A percentile compares a stretch with the other conserved stretches of the same genome.
Conservation (phyloP, 2,888 invertebrate species). For the Tolmerus cingulatus region DNA sequence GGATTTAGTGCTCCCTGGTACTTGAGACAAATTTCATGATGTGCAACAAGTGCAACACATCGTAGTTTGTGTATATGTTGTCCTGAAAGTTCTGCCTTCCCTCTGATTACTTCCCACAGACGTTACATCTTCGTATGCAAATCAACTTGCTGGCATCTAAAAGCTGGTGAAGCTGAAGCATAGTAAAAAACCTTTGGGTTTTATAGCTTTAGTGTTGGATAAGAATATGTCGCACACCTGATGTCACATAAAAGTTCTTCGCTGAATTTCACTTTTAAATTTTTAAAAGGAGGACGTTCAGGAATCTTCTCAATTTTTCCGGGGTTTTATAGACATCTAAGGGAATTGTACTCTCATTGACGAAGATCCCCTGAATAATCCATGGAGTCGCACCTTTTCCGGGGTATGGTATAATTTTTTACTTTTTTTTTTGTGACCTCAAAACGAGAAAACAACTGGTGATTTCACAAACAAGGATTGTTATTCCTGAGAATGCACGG, state of each 20-base stretch:
- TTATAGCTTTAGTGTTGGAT: not conserved
- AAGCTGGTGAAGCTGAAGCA: not conserved
- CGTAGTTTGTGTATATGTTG: not conserved
- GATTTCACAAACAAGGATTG: not conserved
- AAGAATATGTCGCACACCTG: slow-evolving; percentile 12
- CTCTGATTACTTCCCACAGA: not conserved
- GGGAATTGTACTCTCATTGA: not conserved
- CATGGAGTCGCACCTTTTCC: not conserved
- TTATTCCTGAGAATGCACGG: not conserved
- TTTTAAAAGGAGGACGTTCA: not conserved
- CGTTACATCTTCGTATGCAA: slow-evolving; percentile 24
- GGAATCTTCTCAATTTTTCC: not conserved
- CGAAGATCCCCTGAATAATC: not conserved
- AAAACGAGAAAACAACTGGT: not conserved
- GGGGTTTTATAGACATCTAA: not conserved
- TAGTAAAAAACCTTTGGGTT: not conserved
- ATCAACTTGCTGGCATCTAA: not conserved
- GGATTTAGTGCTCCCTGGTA: not conserved
- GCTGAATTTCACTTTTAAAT: not conserved
- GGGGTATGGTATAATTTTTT: not conserved
- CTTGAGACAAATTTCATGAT: not conserved
- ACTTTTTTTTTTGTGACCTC: not conserved
- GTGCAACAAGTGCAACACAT: slow-evolving; percentile 26
- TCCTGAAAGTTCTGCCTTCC: not conserved
- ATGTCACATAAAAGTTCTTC: slow-evolving; percentile 6